A percentile compares a stretch with the other conserved stretches of the same genome.
Conservation (phyloP, 2,113 vertebrate species). For the Rattus norvegicus region GRCr8 NC_086028.1:28654001-28654500, state of each 20-base stretch:
- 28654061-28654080: not conserved
- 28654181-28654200: not conserved
- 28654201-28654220: not conserved
- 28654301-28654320: not conserved
- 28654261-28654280: not conserved
- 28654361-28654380: not conserved
- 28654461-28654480: not conserved
- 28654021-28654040: not conserved
- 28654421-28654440: not conserved
- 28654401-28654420: constrained; percentile 21
- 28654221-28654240: constrained; percentile 24
- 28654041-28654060: constrained; percentile 19
- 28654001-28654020: not conserved
- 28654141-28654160: no score
- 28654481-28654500: not conserved
- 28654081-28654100: constrained; percentile 33
- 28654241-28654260: not conserved
- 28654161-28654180: not conserved
- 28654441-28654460: not conserved
- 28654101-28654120: not conserved
- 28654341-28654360: not conserved
- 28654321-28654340: not conserved
- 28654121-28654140: not conserved
- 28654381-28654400: not conserved
- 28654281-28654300: not conserved